Evolutionary conservation across 2,113 vertebrate species (phyloP), one percentile per base, ranked within the genome.

Genomic region (Chroicocephalus ridibundus): DNA sequence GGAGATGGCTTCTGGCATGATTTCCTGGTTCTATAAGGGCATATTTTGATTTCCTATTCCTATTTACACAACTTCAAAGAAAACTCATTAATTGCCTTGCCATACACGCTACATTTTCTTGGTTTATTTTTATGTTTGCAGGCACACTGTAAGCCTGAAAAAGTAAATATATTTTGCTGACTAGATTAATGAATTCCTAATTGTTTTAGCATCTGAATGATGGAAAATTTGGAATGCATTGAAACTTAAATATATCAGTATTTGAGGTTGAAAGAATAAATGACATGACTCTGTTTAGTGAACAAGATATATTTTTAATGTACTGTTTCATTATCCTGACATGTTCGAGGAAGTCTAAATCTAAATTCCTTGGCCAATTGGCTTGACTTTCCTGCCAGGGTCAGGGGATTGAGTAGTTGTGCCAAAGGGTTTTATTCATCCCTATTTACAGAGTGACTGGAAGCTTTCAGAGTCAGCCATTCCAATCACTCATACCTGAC

Each of bases 391-490:
- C 57, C 65, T 78, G 80, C 60, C 82, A 82, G 42, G 55, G 52
- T 80, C 51, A 81, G 19, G 31, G 57, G 57, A 57, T 57, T 66
- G 76, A 78, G 38, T 42, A 83, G 51, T 13, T 49, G 27, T 70
- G 85, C 81, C 93, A 91, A 32, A 25, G 34, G 31, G 92, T 92
- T 97, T 83, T 52, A 82, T 86, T 88, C 68, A 49, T 90, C 68
- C 38, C 72, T 93, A 7, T 97, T 96, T 94, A 72, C 16, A 20
- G 72, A 60, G 84, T 94, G 90, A 96, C 96, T 96, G 82, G 84
- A 27, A 86, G 90, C 92, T 95, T 95, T 97, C 88, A 93, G 93
- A 95, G 58, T 77, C 60, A 74, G 5, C 90, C 91, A 91, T 90
- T 96, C 84, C 89, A 74, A 16, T 94, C 71, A 20, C 91, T 94